Evolutionary conservation across 2,797 vertebrate species (phyloP).

Genomic region (Channa striata): DNA sequence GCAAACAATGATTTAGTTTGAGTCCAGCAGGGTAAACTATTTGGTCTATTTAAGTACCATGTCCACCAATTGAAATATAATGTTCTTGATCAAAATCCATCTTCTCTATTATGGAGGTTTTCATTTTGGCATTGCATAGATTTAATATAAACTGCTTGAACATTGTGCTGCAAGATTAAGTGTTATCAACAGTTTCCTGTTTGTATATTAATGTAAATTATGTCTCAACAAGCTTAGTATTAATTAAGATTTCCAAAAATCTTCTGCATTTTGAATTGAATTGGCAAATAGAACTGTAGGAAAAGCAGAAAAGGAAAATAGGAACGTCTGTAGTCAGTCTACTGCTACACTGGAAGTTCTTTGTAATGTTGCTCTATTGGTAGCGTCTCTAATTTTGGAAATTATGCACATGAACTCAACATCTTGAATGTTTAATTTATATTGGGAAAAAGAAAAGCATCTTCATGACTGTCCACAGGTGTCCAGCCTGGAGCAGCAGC

Average conservation of each 20-base stretch:
- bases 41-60: neutral
- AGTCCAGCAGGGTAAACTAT: no score
- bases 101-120: no score
- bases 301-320: neutral
- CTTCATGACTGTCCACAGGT: constrained; percentile 77
- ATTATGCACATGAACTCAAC: neutral
- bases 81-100: neutral
- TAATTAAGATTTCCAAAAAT: no score
- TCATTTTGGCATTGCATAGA: no score
- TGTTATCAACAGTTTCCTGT: no score
- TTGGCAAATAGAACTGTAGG: neutral
- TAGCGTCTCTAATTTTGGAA: no score
- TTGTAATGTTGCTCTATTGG: no score
- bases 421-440: neutral
- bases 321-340: neutral
- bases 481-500: constrained; percentile 89
- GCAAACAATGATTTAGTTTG: neutral
- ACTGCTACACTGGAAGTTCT: no score
- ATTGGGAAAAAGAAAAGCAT: neutral
- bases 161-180: no score
- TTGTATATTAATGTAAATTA: no score
- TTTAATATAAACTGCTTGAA: no score
- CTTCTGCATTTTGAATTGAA: neutral
- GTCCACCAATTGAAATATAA: neutral
- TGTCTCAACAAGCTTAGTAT: neutral